Percentiles rank a stretch among this genome's conserved stretches.
phyloP scores from a whole-genome alignment of 2,797 vertebrate genomes.

The Clarias platycephalus region DNA sequence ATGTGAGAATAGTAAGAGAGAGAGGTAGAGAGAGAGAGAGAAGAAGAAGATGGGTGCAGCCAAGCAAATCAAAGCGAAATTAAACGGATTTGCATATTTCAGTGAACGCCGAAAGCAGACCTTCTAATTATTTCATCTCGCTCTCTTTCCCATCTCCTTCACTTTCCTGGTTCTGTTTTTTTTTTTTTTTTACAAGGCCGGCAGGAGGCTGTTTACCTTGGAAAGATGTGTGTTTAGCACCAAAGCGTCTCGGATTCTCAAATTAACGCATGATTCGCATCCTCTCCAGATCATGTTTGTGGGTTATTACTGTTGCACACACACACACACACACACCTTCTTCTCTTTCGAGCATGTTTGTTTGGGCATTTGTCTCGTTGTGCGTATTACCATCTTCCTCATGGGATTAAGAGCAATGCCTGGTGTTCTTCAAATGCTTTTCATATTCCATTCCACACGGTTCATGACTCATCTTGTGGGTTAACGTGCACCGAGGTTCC shows the following conservation, averaged over 20 bases:
- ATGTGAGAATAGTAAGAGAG: slow-evolving; percentile 24
- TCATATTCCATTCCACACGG: neutral
- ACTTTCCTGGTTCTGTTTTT: slow-evolving; percentile 34
- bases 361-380: neutral
- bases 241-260: slow-evolving; percentile 8
- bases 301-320: neutral
- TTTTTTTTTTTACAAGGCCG: neutral
- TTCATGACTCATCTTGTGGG: neutral
- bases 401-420: neutral
- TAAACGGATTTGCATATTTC: slow-evolving; percentile 84
- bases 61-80: slow-evolving; percentile 80
- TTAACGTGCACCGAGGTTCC: neutral
- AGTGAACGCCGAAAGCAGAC: slow-evolving; percentile 76
- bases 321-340: neutral
- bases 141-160: slow-evolving; percentile 38
- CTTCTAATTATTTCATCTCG: slow-evolving; percentile 82
- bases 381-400: slow-evolving; percentile 2
- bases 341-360: neutral
- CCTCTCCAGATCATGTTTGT: neutral
- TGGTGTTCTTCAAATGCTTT: neutral
- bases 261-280: neutral
- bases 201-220: slow-evolving; percentile 38
- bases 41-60: slow-evolving; percentile 56
- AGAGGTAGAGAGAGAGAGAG: slow-evolving; percentile 5
- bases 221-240: slow-evolving; percentile 42